Evolutionary conservation across 2,888 invertebrate genomes (phyloP).

Genomic region (Fissipunctia ypsillon): DNA sequence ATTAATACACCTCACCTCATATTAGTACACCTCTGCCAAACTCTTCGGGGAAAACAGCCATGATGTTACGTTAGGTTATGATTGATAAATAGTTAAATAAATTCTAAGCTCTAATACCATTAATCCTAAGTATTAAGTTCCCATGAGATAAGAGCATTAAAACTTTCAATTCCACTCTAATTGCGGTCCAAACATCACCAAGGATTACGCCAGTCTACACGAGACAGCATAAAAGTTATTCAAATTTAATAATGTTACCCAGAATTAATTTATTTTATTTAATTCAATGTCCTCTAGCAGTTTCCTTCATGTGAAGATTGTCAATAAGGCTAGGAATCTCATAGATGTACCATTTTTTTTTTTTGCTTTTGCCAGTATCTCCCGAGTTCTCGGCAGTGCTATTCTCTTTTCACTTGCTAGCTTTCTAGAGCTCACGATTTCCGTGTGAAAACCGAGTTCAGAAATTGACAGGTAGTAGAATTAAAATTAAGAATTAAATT

Average conservation of each 20-base stretch:
- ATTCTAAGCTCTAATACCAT: no score
- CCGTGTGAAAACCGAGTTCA: no score
- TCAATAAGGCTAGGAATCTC: slow-evolving; percentile 22
- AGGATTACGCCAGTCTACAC: neutral
- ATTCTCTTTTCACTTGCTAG: neutral
- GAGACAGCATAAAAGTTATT: slow-evolving; percentile 19
- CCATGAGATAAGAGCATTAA: neutral
- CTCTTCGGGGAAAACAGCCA: no score
- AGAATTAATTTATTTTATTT: slow-evolving; percentile 61
- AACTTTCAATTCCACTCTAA: neutral
- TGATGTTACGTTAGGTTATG: no score
- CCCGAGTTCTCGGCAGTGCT: neutral
- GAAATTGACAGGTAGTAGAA: no score
- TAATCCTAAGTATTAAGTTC: neutral
- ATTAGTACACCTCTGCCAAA: no score
- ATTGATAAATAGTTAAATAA: no score
- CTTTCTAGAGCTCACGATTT: no score
- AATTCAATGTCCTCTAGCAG: slow-evolving; percentile 51
- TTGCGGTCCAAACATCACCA: slow-evolving; percentile 1
- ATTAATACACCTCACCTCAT: no score
- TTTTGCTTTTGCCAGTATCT: no score
- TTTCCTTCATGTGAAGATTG: slow-evolving; percentile 51
- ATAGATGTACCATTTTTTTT: slow-evolving; percentile 20
- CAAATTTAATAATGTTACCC: slow-evolving; percentile 34
- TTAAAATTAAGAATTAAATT: no score